Evolutionary conservation across 2,888 invertebrate genomes (phyloP).

Genomic region (Caenorhabditis wallacei): DNA sequence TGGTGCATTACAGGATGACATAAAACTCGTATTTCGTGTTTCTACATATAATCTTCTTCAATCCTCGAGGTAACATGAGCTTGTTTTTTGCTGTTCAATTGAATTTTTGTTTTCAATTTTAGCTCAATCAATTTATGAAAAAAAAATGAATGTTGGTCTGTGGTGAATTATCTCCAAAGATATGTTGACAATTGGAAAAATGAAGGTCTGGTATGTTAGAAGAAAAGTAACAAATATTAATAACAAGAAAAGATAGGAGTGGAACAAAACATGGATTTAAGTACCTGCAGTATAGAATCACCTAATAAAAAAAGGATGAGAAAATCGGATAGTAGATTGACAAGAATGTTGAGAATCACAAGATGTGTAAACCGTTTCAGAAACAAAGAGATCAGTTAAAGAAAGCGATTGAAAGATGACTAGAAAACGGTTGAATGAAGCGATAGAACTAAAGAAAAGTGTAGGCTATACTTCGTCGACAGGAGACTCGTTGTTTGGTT

Average conservation of each 20-base stretch:
- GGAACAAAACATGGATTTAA: background rate
- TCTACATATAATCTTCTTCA: too few species aligned
- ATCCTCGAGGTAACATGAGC: too few species aligned
- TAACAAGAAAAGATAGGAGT: background rate
- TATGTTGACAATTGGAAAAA: background rate
- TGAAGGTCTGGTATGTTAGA: background rate
- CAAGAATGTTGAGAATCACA: conserved; percentile 44
- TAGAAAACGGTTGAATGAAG: conserved; percentile 17
- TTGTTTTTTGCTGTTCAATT: too few species aligned
- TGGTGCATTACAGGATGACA: too few species aligned
- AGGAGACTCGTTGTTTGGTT: conserved; percentile 30
- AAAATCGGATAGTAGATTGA: conserved; percentile 13
- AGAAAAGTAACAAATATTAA: background rate
- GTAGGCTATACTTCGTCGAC: conserved; percentile 41
- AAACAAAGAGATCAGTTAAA: conserved; percentile 40
- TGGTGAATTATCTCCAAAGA: background rate
- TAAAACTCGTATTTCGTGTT: too few species aligned
- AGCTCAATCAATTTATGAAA: too few species aligned
- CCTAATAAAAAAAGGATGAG: conserved; percentile 12
- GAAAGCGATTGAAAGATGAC: conserved; percentile 10
- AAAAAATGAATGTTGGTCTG: conserved; percentile 1
- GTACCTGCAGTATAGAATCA: conserved; percentile 29
- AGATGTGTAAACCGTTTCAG: conserved; percentile 15
- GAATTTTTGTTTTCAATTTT: too few species aligned
- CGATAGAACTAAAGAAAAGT: background rate